A percentile compares a stretch with the other conserved stretches of the same genome.
phyloP scores from a whole-genome alignment of 2,888 invertebrate species.

The Chloroclysta siterata region DNA sequence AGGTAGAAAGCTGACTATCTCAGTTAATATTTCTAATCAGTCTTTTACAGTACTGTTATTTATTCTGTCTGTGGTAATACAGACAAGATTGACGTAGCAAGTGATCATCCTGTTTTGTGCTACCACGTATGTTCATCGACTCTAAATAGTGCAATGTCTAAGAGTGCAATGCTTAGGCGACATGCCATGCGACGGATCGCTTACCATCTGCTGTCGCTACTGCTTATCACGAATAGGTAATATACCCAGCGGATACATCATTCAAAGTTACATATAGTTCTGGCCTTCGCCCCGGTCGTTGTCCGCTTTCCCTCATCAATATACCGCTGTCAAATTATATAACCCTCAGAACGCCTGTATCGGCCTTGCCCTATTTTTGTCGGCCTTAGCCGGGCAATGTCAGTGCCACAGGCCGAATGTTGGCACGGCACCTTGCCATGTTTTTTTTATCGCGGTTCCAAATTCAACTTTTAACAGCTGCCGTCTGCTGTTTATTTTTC shows the following conservation, averaged over 20 bases:
- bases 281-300: conserved; percentile 41
- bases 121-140: no score
- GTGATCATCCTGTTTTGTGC: no score
- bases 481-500: not conserved
- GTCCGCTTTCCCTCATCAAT: conserved; percentile 41
- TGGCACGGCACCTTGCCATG: conserved; percentile 43
- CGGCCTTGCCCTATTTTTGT: conserved; percentile 63
- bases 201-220: not conserved
- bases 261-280: conserved; percentile 5
- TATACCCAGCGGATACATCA: conserved; percentile 7
- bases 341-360: conserved; percentile 42
- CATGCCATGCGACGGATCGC: no score
- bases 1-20: no score
- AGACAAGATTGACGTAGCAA: no score
- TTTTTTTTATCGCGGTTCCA: conserved; percentile 22
- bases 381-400: conserved; percentile 62
- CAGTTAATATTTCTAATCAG: no score
- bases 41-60: no score
- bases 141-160: no score
- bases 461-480: conserved; percentile 12
- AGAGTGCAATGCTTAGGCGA: no score
- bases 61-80: no score
- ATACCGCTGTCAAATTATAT: conserved; percentile 46
- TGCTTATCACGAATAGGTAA: not conserved
- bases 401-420: conserved; percentile 55